These are phyloP conservation scores for Ochotona princeps DNA, from an alignment of 2,113 vertebrate genomes.

Conservation along the genomic window DNA sequence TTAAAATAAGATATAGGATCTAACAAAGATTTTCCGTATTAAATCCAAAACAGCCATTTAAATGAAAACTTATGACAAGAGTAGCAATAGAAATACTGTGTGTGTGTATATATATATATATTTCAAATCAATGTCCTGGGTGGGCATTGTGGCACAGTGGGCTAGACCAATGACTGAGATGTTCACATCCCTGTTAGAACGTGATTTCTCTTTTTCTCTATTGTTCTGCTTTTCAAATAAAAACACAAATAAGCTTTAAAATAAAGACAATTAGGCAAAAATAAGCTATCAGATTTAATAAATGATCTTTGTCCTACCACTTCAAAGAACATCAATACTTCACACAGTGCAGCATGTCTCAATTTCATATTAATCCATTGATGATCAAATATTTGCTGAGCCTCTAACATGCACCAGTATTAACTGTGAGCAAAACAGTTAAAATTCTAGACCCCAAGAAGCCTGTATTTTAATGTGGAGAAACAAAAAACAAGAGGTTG, in stretches of 20 bases:
- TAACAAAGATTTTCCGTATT: slow-evolving; percentile 4
- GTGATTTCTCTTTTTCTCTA: too few species aligned
- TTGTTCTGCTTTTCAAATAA: too few species aligned
- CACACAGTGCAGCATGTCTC: slow-evolving; percentile 5
- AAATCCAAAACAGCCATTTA: slow-evolving; percentile 13
- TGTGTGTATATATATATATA: not conserved
- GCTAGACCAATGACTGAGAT: too few species aligned
- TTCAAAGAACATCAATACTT: slow-evolving; percentile 22
- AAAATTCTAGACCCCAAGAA: not conserved
- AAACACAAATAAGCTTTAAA: too few species aligned
- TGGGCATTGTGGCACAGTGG: too few species aligned
- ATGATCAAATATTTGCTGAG: slow-evolving; percentile 38
- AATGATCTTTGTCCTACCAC: not conserved
- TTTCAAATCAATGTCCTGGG: not conserved
- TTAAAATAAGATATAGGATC: slow-evolving; percentile 2
- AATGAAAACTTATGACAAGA: not conserved
- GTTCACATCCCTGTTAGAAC: too few species aligned
- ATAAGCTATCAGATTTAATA: not conserved
- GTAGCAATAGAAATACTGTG: not conserved
- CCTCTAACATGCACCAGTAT: not conserved
- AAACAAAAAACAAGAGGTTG: not conserved
- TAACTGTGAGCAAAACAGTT: not conserved
- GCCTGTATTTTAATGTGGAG: not conserved
- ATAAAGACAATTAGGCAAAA: too few species aligned
- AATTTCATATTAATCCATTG: slow-evolving; percentile 8